Base-by-base conservation (phyloP, 1,140 invertebrate genomes). In the Bombyx mori region DNA sequence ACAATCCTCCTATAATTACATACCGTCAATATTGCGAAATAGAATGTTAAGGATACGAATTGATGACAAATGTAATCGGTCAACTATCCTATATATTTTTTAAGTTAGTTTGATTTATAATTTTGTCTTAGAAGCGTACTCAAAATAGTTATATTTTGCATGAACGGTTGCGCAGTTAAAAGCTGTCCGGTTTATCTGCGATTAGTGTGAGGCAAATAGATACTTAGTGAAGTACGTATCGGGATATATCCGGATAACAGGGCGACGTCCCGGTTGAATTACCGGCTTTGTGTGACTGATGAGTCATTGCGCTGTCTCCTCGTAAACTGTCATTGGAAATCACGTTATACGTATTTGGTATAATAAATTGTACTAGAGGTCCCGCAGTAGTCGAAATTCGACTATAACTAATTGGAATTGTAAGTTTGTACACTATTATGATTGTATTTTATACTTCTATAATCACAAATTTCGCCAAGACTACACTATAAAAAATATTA, bases 1-100 rank as follows among this genome's bases (percentile, higher is more conserved):
- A 82, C 74, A 77, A 77, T 75, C 71, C 74, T 65, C 65, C 69
- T 71, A 75, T 79, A 73, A 77, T 77, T 72, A 73, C 68, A 67
- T 62, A 64, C 75, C 74, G 74, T 81, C 77, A 73, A 75, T 75
- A 70, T 61, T 63, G 70, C 70, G 68, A 73, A 75, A 68, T 67
- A 63, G 54, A 56, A 52, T 64, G 22, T 10, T 35, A 35, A 35
- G 26, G 26, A 35, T 35, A 35, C 26, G 26, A 35, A 3, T 5
- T 35, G 26, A 35, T 35, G 26, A 35, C 26, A 35, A 35, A 35
- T 35, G 26, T 35, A 35, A 35, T 18, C 26, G 26, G 26, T 35
- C 26, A 35, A 35, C 26, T 35, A 35, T 35, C 4, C 26, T 35
- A 35, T 35, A 3, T 35, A 35, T 35, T 35, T 35, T 5, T 3